Evolutionary conservation across 1,140 invertebrate genomes (phyloP).

Genomic region (Sarcophaga peregrina): DNA sequence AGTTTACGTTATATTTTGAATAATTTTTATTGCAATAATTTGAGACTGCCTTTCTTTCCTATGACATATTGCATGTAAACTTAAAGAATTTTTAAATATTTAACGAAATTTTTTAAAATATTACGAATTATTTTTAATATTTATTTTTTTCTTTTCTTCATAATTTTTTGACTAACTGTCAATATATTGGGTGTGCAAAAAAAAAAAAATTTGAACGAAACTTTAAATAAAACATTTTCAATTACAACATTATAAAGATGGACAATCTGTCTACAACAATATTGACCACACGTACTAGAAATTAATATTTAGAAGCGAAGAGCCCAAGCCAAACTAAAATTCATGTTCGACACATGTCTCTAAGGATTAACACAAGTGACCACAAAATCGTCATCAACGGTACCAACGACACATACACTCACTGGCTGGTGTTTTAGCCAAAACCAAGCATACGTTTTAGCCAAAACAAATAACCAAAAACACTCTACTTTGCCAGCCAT

Average conservation of each 20-base stretch:
- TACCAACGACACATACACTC: background rate
- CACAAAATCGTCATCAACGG: slow-evolving; percentile 64
- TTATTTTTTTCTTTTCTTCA: background rate
- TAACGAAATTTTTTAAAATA: background rate
- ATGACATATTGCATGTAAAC: too few relatives aligned
- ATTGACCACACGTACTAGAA: slow-evolving; percentile 54
- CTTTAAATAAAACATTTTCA: slow-evolving; percentile 54
- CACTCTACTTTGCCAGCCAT: background rate
- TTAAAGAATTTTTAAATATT: too few relatives aligned
- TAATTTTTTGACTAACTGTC: background rate
- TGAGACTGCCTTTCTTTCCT: too few relatives aligned
- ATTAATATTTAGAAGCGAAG: slow-evolving; percentile 65
- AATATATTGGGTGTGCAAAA: background rate
- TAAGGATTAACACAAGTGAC: slow-evolving; percentile 65
- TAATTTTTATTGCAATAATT: too few relatives aligned
- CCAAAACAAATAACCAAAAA: background rate
- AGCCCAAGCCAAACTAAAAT: slow-evolving; percentile 53
- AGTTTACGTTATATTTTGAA: too few relatives aligned
- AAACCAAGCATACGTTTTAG: background rate
- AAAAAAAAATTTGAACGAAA: slow-evolving; percentile 5
- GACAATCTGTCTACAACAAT: slow-evolving; percentile 65
- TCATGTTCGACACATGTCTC: slow-evolving; percentile 66
- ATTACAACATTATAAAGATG: slow-evolving; percentile 66
- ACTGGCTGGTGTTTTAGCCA: too few relatives aligned
- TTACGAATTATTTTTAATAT: background rate